phyloP scores from a whole-genome alignment of 2,113 vertebrate species.

The Cyprinodon tularosa region DNA sequence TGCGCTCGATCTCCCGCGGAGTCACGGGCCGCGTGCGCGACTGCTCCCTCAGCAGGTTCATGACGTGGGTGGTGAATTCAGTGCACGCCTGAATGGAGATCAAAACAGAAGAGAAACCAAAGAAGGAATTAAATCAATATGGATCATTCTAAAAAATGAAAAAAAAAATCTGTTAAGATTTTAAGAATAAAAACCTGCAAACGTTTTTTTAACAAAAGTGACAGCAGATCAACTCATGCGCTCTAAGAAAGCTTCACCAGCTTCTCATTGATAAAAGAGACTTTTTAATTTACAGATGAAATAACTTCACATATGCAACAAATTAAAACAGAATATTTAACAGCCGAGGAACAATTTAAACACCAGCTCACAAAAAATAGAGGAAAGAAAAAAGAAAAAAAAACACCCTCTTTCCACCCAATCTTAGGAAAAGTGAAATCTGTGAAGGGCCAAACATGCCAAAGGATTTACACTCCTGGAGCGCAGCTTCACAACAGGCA shows the following conservation, averaged over 20 bases:
- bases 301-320: not conserved
- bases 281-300: not conserved
- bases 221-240: too few relatives aligned
- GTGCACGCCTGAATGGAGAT: constrained; percentile 82
- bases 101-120: not conserved
- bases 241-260: not conserved
- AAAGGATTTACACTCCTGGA: constrained; percentile 35
- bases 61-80: constrained; percentile 91
- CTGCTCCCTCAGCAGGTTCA: constrained; percentile 91
- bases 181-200: not conserved
- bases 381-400: not conserved
- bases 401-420: not conserved
- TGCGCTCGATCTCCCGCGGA: constrained; percentile 91
- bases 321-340: not conserved
- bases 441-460: constrained; percentile 41
- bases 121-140: constrained; percentile 7
- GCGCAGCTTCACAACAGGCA: constrained; percentile 50
- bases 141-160: not conserved
- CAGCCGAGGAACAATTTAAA: not conserved
- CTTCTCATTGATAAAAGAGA: too few relatives aligned
- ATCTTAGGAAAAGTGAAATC: constrained; percentile 1
- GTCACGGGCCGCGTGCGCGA: constrained; percentile 89
- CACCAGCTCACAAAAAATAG: not conserved
- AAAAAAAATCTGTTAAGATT: not conserved
- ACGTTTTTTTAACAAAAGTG: not conserved